Evolutionary conservation across 2,888 invertebrate species (phyloP).

Genomic region (Chalcis sispes): DNA sequence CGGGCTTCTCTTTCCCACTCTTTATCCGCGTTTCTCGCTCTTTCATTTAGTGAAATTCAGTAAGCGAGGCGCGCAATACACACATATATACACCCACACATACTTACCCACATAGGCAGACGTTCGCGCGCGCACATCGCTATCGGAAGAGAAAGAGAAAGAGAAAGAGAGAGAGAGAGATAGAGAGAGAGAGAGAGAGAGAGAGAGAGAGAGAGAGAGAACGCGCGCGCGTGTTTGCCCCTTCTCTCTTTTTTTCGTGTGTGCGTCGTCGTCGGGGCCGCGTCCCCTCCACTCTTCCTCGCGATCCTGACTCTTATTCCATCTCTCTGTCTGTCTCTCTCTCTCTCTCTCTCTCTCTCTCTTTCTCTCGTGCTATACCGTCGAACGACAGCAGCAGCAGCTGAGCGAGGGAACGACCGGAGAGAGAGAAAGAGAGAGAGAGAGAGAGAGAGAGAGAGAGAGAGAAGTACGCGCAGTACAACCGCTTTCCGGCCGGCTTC

Average conservation of each 20-base stretch:
- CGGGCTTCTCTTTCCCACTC: slow-evolving; percentile 36
- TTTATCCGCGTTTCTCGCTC: slow-evolving; percentile 41
- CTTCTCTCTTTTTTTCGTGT: slow-evolving; percentile 40
- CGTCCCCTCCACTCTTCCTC: slow-evolving; percentile 11
- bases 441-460: slow-evolving; percentile 30
- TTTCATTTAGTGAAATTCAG: slow-evolving; percentile 47
- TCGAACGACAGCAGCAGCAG: slow-evolving; percentile 24
- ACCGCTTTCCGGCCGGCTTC: slow-evolving; percentile 58
- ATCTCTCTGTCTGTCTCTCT: slow-evolving; percentile 31
- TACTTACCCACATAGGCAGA: too few relatives aligned
- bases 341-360: slow-evolving; percentile 21
- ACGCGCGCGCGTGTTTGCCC: slow-evolving; percentile 27
- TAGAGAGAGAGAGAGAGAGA: too few relatives aligned
- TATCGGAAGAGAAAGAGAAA: too few relatives aligned
- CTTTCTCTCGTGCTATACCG: slow-evolving; percentile 27
- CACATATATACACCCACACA: slow-evolving; percentile 23
- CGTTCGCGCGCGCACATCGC: too few relatives aligned
- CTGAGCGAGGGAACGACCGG: slow-evolving; percentile 20
- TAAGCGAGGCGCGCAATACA: slow-evolving; percentile 34
- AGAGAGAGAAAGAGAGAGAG: not conserved
- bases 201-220: too few relatives aligned
- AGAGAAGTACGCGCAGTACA: slow-evolving; percentile 38
- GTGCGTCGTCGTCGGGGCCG: not conserved
- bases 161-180: too few relatives aligned
- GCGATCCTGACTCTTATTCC: slow-evolving; percentile 29